Evolutionary conservation across 2,113 vertebrate species (phyloP).

Genomic region (Spilogale gracilis): DNA sequence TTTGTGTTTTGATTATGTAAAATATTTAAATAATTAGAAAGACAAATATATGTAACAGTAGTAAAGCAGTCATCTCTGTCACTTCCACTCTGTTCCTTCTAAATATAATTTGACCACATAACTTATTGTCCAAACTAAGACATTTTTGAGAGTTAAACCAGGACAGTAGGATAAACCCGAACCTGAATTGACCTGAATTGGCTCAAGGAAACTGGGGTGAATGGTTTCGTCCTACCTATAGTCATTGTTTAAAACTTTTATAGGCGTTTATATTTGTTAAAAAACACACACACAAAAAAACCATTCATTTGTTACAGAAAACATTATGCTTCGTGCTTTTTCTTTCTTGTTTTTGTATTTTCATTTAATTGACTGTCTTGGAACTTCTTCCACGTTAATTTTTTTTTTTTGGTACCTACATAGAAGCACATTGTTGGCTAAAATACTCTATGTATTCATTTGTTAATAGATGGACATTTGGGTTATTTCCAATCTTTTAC

Average conservation of each 20-base stretch:
- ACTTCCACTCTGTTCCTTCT: not conserved
- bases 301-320: not conserved
- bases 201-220: not conserved
- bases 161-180: not conserved
- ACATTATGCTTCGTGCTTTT: not conserved
- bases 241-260: not conserved
- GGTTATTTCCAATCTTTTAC: constrained; percentile 17
- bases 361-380: not conserved
- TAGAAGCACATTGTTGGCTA: not conserved
- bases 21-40: not conserved
- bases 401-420: not conserved
- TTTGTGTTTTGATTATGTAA: not conserved
- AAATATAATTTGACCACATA: not conserved
- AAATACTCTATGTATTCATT: not conserved
- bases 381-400: not conserved
- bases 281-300: not conserved
- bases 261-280: not conserved
- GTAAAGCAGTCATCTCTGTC: not conserved
- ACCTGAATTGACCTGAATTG: not conserved
- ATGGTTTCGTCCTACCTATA: not conserved
- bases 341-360: not conserved
- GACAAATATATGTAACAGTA: not conserved
- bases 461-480: not conserved
- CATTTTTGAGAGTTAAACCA: not conserved
- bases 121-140: not conserved